Evolutionary conservation across 2,888 invertebrate species (phyloP), one percentile per base, ranked within the genome.

Genomic region (Eilema caniola): DNA sequence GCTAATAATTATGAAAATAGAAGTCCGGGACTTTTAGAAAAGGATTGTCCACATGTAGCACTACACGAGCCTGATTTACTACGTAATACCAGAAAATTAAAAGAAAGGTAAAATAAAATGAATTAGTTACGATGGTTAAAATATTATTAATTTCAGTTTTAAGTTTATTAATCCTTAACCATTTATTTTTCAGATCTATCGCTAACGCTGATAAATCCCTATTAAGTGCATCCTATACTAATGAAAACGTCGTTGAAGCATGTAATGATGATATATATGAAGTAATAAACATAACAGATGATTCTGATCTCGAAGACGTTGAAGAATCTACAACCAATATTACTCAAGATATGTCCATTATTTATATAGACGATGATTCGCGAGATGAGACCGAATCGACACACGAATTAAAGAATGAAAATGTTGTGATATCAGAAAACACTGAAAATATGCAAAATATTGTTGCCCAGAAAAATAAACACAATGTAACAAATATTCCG

Each of bases 211-310:
- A n/a, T 7, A 69, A 62, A 62, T 20, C 12, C 60, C 24, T 7
- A 62, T 24, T 24, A 25, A 24, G 10, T 33, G 2, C 31, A 53
- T 14, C 47, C 0, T 12, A 67, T 16, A 60, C n/a, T 14, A 24
- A 65, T n/a, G 3, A 23, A 16, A 64, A 67, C 4, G 23, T 61
- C 3, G 8, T 41, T 53, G 28, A 31, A 11, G 24, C 23, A 66
- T 33, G 31, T 24, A 37, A 67, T 60, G 69, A 72, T 28, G 72
- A 72, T 53, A 60, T 72, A 56, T 72, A 72, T 31, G 66, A 72
- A 63, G 66, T 72, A 24, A 72, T 72, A 63, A 69, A 72, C 56
- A 66, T 69, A 66, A 63, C 66, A 24, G 59, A 60, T 14, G 69
- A 72, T 8, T 20, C 16, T 23, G 53, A 60, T 31, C 69, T 31